These are phyloP conservation scores for Eurytoma adleriae DNA, from an alignment of 2,888 invertebrate species.

Conservation along the genomic window DNA sequence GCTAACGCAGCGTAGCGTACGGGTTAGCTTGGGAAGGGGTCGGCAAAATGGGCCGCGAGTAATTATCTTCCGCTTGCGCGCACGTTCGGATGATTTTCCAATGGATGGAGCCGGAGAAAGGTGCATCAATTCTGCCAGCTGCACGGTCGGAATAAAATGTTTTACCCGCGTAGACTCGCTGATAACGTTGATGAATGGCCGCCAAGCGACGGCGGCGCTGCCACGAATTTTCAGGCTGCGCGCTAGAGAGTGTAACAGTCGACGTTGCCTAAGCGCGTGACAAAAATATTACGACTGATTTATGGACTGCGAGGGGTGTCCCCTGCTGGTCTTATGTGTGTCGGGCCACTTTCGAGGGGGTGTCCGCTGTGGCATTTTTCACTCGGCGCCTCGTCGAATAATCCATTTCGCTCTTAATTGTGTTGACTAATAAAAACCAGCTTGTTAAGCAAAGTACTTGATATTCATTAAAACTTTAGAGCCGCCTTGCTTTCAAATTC, in stretches of 20 bases:
- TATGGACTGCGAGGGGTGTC: neutral
- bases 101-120: constrained; percentile 34
- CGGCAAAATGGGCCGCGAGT: constrained; percentile 15
- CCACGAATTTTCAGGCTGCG: constrained; percentile 21
- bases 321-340: neutral
- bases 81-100: constrained; percentile 42
- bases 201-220: neutral
- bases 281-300: constrained; percentile 23
- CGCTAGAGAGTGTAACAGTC: neutral
- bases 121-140: constrained; percentile 42
- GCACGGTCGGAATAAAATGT: constrained; percentile 40
- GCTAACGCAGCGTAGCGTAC: no score
- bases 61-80: constrained; percentile 48
- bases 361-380: no score
- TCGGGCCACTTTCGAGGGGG: no score
- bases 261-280: constrained; percentile 10
- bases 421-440: no score
- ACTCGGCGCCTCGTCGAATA: no score
- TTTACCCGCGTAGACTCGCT: constrained; percentile 24
- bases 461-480: no score
- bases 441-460: no score
- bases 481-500: no score
- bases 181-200: constrained; percentile 49
- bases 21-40: neutral
- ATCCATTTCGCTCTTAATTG: no score